Evolutionary conservation across 2,113 vertebrate genomes (phyloP), one percentile per base, ranked within the genome.

Genomic region (Lophura nycthemera): DNA sequence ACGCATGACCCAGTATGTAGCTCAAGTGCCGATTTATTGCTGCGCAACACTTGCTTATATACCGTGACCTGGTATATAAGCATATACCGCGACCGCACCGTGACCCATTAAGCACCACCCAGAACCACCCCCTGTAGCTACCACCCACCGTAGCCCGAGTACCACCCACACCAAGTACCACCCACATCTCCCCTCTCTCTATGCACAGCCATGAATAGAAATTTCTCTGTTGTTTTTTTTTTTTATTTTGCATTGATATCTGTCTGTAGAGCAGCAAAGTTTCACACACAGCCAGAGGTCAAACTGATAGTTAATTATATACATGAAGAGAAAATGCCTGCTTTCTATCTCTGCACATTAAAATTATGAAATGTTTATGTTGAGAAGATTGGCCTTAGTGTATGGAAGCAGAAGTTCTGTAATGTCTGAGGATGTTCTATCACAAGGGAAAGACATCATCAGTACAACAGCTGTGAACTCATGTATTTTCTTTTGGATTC

Each of bases 231-330:
- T 66, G 71, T 38, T 38, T 38, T 38, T 10, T 25, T 56, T 90
- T 88, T 95, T 93, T 87, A 83, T 66, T 96, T 95, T 93, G 82
- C 54, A 60, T 81, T 93, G 93, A 93, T 95, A 34, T 86, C 88
- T 92, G 85, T 95, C 86, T 86, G 5, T 64, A 95, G 95, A 96
- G 81, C 66, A 95, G 86, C 47, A 90, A 86, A 87, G 92, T 59
- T 84, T 90, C 2, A 10, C 88, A 75, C 34, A 8, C 40, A 82
- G 70, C 54, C 69, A 59, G 4, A 59, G 96, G 65, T 91, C 69
- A 93, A 83, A 89, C 60, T 57, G 70, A 19, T 81, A 52, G 34
- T 86, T 81, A 34, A 43, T 34, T 80, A 61, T n/a, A 42, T 30
- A 32, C 30, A 30, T 42, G 84, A 79, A 90, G 12, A 80, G 54